These are phyloP conservation scores for Hyles vespertilio DNA, from an alignment of 1,140 invertebrate species.

Conservation along the genomic window DNA sequence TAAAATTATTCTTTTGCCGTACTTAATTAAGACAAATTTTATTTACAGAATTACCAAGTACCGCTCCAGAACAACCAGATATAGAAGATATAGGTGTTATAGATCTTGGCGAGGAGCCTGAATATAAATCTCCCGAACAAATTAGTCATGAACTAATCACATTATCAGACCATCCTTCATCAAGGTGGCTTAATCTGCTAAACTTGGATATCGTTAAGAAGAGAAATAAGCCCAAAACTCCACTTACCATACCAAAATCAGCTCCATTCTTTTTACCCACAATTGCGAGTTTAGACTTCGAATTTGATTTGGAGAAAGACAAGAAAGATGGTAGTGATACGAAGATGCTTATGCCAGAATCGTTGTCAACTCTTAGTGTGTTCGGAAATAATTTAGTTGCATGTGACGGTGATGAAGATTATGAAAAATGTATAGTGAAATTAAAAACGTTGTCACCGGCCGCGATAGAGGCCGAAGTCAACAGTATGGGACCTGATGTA, in stretches of 20 bases:
- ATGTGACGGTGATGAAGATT: conserved; percentile 67
- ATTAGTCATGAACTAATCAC: conserved; percentile 89
- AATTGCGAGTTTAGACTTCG: conserved; percentile 86
- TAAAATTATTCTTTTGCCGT: not conserved
- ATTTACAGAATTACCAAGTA: conserved; percentile 59
- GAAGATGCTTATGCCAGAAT: conserved; percentile 75
- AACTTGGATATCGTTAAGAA: conserved; percentile 93
- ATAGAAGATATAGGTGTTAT: conserved; percentile 75
- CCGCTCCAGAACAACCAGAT: conserved; percentile 52
- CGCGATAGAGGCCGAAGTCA: conserved; percentile 92
- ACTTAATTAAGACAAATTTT: not conserved
- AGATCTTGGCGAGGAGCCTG: conserved; percentile 74
- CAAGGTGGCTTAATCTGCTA: conserved; percentile 95
- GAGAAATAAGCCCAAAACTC: conserved; percentile 93
- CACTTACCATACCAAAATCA: conserved; percentile 86
- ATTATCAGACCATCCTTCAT: conserved; percentile 88
- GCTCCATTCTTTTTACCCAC: conserved; percentile 98
- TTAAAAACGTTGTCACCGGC: conserved; percentile 91
- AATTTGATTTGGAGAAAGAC: conserved; percentile 84
- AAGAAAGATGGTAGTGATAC: conserved; percentile 59
- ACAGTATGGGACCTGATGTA: conserved; percentile 83
- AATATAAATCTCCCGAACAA: conserved; percentile 88
- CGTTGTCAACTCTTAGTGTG: conserved; percentile 79
- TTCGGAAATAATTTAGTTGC: conserved; percentile 80
- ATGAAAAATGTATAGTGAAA: conserved; percentile 79